These are phyloP conservation scores for Callochromis pleurospilus DNA, from an alignment of 2,113 vertebrate species.

Conservation along the genomic window DNA sequence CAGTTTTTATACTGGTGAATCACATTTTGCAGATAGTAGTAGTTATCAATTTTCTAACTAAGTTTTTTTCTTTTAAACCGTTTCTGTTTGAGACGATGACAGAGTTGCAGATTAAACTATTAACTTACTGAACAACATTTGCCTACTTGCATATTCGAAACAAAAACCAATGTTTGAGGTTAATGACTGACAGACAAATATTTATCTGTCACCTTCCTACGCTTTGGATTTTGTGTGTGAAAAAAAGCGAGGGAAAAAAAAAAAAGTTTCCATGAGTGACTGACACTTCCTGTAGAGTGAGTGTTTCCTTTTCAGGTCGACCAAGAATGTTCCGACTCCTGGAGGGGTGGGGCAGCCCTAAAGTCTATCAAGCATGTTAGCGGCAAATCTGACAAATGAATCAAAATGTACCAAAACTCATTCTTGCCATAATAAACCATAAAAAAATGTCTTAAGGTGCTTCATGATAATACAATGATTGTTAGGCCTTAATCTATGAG, in stretches of 20 bases:
- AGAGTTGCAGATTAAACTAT: not conserved
- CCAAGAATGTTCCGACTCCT: not conserved
- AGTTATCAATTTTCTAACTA: not conserved
- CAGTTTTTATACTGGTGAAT: not conserved
- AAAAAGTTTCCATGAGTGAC: not conserved
- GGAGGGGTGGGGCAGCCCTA: not conserved
- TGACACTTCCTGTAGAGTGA: not conserved
- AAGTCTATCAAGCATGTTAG: not conserved
- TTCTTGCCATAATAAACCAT: conserved; percentile 2
- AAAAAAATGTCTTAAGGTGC: conserved; percentile 56
- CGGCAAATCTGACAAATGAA: not conserved
- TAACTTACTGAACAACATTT: not conserved
- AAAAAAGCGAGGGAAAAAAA: not conserved
- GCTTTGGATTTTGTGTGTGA: not conserved
- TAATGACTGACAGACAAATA: not conserved
- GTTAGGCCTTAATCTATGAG: conserved; percentile 43
- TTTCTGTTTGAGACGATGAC: not conserved
- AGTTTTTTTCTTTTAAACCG: not conserved
- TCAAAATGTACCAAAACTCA: not conserved
- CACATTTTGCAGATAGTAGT: not conserved
- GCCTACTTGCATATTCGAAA: not conserved
- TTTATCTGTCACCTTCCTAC: not conserved
- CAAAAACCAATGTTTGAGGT: not conserved
- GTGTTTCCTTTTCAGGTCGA: not conserved
- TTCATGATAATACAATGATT: conserved; percentile 46